Base-by-base conservation (phyloP, 2,113 vertebrate species). In the Pseudorectes ferrugineus region DNA sequence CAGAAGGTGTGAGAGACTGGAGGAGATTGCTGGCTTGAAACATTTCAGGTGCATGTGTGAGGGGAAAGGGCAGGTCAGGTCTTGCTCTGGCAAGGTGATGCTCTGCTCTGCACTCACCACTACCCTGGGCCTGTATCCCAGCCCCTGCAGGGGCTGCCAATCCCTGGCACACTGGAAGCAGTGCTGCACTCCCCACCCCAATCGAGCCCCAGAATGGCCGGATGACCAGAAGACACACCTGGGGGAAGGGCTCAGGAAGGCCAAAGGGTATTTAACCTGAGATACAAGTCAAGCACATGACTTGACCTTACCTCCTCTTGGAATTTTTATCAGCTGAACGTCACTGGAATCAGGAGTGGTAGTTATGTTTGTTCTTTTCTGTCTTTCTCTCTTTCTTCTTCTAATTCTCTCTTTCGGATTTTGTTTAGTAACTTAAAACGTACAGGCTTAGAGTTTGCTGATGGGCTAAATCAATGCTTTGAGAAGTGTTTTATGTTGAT, bases 31-130 rank as follows among this genome's bases (percentile, higher is more conserved):
- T 59, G 52, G 26, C 33, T 51, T 33, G 36, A 49, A 43, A 26
- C 17, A 12, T 33, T 59, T 33, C 36, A 36, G 26, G 17, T 26
- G 6, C 4, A 2, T 21, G 14, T 36, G 14, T 12, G 26, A 35
- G 51, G 21, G 21, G 5, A 36, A 51, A 23, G 22, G 22, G 36
- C 65, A 43, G 52, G 24, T 11, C 1, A 1, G 10, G 31, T 25
- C 43, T 14, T 31, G 21, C 52, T 51, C 11, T 49, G 43, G 9
- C 0, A 0, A 9, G 43, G 25, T 57, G 35, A 42, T n/a, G 18
- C 14, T 59, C 45, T 33, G 36, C 4, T 51, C 52, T 49, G 43
- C 45, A 26, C 10, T 42, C 26, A 4, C 62, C 31, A 33, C 21
- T n/a, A 20, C 17, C 18, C 33, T 1, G 1, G 15, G 20, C 45